phyloP scores from a whole-genome alignment of 2,888 invertebrate genomes.

The Alentia gelatinosa region DNA sequence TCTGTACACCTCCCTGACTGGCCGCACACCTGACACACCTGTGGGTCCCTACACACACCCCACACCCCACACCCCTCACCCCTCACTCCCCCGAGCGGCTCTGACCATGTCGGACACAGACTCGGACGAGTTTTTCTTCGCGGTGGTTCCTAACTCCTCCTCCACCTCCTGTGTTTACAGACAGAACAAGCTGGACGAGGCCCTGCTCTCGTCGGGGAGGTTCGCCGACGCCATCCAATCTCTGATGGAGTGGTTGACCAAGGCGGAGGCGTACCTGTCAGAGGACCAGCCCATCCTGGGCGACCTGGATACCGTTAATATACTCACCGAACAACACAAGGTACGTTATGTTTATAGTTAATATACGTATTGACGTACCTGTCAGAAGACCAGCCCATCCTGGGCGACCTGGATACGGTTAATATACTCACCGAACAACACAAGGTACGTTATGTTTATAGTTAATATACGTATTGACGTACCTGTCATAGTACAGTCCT shows the following conservation, averaged over 20 bases:
- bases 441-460: too few relatives aligned
- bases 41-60: background rate
- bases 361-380: too few relatives aligned
- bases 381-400: too few relatives aligned
- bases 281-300: slow-evolving; percentile 79
- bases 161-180: slow-evolving; percentile 71
- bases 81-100: background rate
- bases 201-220: slow-evolving; percentile 78
- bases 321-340: slow-evolving; percentile 80
- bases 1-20: background rate
- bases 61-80: background rate
- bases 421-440: too few relatives aligned
- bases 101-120: background rate
- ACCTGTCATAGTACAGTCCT: too few relatives aligned
- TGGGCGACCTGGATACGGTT: too few relatives aligned
- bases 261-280: slow-evolving; percentile 76
- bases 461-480: too few relatives aligned
- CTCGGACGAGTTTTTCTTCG: slow-evolving; percentile 39
- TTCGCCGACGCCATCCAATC: slow-evolving; percentile 78
- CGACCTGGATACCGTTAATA: slow-evolving; percentile 79
- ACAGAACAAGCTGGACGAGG: slow-evolving; percentile 80
- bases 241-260: slow-evolving; percentile 79
- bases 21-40: background rate
- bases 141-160: background rate
- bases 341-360: slow-evolving; percentile 66